Evolutionary conservation across 2,888 invertebrate genomes (phyloP), one percentile per base, ranked within the genome.

Genomic region (Meta bourneti): DNA sequence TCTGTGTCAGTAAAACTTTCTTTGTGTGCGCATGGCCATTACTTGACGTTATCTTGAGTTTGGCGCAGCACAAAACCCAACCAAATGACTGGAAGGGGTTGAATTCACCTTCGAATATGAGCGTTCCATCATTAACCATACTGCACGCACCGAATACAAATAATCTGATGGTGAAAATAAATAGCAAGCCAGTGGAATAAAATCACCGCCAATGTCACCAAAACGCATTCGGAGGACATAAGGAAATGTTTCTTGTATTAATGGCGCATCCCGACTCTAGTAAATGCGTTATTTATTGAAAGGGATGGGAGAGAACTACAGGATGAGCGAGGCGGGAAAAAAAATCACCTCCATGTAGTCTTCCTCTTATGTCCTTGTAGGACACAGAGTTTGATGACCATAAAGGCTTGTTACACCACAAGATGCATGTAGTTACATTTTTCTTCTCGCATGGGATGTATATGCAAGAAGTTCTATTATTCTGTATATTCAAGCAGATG

Each of bases 231-330:
- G 61, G 74, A 20, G 6, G 11, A 11, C 11, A 11, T 7, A 74
- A 20, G 74, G 74, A 20, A 20, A 74, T 20, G 74, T 20, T 20
- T 20, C 11, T 20, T 48, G 20, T 48, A 74, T 74, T 74, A 74
- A 34, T 8, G 74, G 74, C 34, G 34, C 8, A 74, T 20, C 74
- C 7, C 49, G 49, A 78, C n/a, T 51, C 77, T 51, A 51, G 51
- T 49, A 78, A 78, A 34, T 49, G 49, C 49, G 51, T 51, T 78
- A 78, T 78, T 78, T 78, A 78, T 78, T 78, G 77, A 51, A 48
- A 51, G 77, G 16, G 77, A 78, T 78, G 77, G 74, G 74, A 48
- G 11, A 61, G 7, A 16, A 13, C 74, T 74, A 74, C 51, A 7
- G 49, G 51, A 78, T 78, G 51, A 8, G 48, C 16, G 19, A n/a